Evolutionary conservation across 1,140 invertebrate genomes (phyloP), one percentile per base, ranked within the genome.

Genomic region (Bilobella aurantiaca): DNA sequence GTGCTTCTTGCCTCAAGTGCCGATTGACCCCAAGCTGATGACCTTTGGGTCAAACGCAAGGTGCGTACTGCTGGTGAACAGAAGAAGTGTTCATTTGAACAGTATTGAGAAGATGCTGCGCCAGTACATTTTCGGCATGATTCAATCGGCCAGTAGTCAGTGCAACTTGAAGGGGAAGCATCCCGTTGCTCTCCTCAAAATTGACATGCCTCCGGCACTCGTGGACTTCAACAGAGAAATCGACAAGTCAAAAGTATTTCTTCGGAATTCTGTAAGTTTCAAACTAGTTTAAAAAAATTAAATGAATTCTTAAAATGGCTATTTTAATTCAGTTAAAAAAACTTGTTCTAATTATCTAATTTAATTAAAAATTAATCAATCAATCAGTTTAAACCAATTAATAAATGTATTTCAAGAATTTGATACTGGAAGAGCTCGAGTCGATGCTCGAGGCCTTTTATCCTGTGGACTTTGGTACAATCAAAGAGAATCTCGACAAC

Each of bases 21-120:
- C 62, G 34, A 62, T 69, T 8, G 71, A 73, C 58, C 23, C 73
- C 37, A 68, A 58, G 53, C 67, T 74, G 59, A 58, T 81, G 60
- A 74, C 71, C 69, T 74, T 76, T 72, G 70, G 71, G 69, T 21
- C 59, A 60, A 56, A 68, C 65, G 61, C 78, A 77, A 64, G 73
- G 74, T 64, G 74, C 70, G 77, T 81, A 71, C 63, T 78, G 47
- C 76, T 76, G 68, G 76, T 86, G 3, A 87, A 86, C 74, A 77
- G 79, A 63, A 74, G 85, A 72, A 82, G 83, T 42, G 79, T 87
- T 25, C 74, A 75, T 62, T 73, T 82, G 29, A 83, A 82, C 70
- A 76, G 81, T 64, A 75, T 85, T 63, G 79, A 83, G 74, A 83
- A 84, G 78, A 18, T 67, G 3, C 34, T 67, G 8, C 46, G 58